Percentiles rank a stretch among this genome's conserved stretches.
Conservation (phyloP, 1,140 invertebrate genomes). For the Drosophila biarmipes region DNA sequence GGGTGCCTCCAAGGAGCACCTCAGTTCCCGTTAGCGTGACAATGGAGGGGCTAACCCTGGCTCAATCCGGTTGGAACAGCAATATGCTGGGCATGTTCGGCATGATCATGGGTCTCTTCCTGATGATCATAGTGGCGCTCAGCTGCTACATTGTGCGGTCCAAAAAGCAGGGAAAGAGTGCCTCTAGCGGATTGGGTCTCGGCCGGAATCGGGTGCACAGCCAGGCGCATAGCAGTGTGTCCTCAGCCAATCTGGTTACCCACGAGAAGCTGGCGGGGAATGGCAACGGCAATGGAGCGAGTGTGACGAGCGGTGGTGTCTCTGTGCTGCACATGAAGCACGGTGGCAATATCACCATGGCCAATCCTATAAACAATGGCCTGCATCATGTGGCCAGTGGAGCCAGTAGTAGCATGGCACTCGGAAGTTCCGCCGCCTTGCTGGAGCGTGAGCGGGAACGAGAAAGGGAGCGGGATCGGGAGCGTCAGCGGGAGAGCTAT, state of each 20-base stretch:
- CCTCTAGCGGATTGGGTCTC: conserved; percentile 53
- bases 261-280: conserved; percentile 79
- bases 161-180: conserved; percentile 71
- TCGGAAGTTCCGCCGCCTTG: conserved; percentile 76
- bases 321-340: conserved; percentile 82
- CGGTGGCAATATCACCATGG: conserved; percentile 71
- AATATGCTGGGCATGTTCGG: conserved; percentile 78
- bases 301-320: conserved; percentile 69
- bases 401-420: conserved; percentile 85
- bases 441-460: conserved; percentile 72
- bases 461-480: conserved; percentile 64
- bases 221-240: conserved; percentile 79
- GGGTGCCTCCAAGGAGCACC: conserved; percentile 78
- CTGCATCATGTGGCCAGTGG: conserved; percentile 70
- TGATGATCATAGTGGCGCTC: conserved; percentile 74
- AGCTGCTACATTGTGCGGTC: conserved; percentile 80
- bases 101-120: conserved; percentile 74
- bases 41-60: conserved; percentile 76
- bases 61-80: conserved; percentile 71
- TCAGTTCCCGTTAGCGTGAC: conserved; percentile 81
- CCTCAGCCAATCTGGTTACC: conserved; percentile 79
- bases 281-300: conserved; percentile 58
- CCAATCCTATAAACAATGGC: conserved; percentile 80
- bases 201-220: conserved; percentile 81
- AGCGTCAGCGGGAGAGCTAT: conserved; percentile 80